Evolutionary conservation across 1,140 invertebrate genomes (phyloP), one percentile per base, ranked within the genome.

Genomic region (Ridgeia piscesae): DNA sequence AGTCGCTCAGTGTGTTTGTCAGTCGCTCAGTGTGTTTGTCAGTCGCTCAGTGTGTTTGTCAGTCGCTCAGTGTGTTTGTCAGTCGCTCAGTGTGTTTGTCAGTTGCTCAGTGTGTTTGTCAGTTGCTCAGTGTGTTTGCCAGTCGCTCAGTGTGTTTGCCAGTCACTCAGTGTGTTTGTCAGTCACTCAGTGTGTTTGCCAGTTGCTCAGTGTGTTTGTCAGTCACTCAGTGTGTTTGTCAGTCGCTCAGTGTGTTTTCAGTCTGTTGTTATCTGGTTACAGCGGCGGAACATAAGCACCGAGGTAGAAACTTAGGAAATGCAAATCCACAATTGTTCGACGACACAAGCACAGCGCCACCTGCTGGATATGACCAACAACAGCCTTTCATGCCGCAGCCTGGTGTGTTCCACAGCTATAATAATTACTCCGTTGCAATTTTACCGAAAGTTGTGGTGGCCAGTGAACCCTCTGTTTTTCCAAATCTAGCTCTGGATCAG

Each of bases 241-340:
- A 77, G 58, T 27, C 58, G 58, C 17, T 77, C 58, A 21, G 58
- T 77, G 17, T 77, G 58, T 77, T 77, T 77, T 77, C 17, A 77
- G 58, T 77, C 27, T 17, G 17, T 77, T 77, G 14, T 77, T 17
- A 4, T 77, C 17, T 77, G 17, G 4, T 77, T 77, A 21, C 58
- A 77, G 58, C 58, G 58, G 14, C 8, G 17, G 58, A 77, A 77
- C 58, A 9, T 77, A 77, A 77, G 27, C 58, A 77, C 58, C 6
- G 58, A 27, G 58, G 58, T 77, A 77, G 58, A 21, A 77, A 77
- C 58, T 90, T 17, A 2, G 89, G 34, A 77, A 77, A 77, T 77
- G 58, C 91, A 33, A 92, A 92, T 50, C 92, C 92, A 58, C 92
- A 92, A 34, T 90, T 92, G 89, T 92, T 92, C 91, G 92, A 92